phyloP scores from a whole-genome alignment of 2,113 vertebrate genomes.

The Probosciger aterrimus region DNA sequence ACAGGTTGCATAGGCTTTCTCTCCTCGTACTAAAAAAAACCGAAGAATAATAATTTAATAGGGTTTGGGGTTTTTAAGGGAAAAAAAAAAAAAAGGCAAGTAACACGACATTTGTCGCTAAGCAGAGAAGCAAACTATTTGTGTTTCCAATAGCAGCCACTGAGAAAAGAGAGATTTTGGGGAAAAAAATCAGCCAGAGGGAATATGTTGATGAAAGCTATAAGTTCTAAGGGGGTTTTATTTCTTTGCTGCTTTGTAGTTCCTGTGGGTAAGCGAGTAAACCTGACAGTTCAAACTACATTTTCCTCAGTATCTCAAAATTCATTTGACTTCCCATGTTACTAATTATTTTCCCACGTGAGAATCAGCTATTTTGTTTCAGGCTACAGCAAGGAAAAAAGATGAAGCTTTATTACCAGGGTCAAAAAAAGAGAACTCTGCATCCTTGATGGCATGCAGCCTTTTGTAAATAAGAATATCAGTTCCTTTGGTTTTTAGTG shows the following conservation, averaged over 20 bases:
- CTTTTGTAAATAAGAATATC: background rate
- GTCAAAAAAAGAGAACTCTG: background rate
- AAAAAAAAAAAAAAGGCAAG: background rate
- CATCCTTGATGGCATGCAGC: background rate
- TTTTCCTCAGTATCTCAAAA: slow-evolving; percentile 60
- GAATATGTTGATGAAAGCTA: slow-evolving; percentile 41
- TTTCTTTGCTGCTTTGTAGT: slow-evolving; percentile 54
- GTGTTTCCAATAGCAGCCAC: slow-evolving; percentile 35
- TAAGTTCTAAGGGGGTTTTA: slow-evolving; percentile 31
- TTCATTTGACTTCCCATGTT: slow-evolving; percentile 34
- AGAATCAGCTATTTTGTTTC: slow-evolving; percentile 53
- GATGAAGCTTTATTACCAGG: background rate
- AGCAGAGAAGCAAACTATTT: slow-evolving; percentile 26
- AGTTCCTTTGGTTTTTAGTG: background rate
- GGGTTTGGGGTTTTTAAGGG: background rate
- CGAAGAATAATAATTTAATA: background rate
- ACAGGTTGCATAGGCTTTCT: background rate
- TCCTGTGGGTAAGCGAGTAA: slow-evolving; percentile 55
- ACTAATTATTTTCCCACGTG: slow-evolving; percentile 64
- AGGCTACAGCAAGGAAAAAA: slow-evolving; percentile 7
- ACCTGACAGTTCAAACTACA: slow-evolving; percentile 55
- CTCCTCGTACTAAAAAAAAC: background rate
- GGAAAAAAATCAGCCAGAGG: background rate
- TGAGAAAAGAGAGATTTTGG: slow-evolving; percentile 15
- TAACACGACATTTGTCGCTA: background rate